Evolutionary conservation across 2,113 vertebrate genomes (phyloP), one percentile per base, ranked within the genome.

Genomic region (Melanotaenia duboulayi): DNA sequence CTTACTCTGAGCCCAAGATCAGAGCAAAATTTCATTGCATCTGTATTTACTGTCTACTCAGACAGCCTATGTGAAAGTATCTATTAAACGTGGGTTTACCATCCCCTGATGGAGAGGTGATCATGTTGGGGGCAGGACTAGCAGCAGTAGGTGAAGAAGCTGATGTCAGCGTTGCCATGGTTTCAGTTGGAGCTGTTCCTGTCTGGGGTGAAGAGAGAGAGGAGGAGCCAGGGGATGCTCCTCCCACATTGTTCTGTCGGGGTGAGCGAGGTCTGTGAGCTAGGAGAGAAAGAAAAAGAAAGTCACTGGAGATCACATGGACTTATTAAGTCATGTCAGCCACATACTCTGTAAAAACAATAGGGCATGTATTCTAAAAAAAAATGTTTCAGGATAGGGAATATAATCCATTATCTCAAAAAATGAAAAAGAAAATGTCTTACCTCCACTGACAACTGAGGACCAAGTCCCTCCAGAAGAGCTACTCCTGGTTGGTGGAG

Each of bases 381-480:
- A 6, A 28, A 19, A 7, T 7, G 6, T 37, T 62, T 54, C 12
- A 23, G 40, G 57, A 71, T 9, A 28, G 23, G 11, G 2, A 19
- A 8, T 46, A 20, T 20, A 17, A 6, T 58, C 5, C 3, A 48
- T 28, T 28, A 28, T 28, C 28, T n/a, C n/a, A n/a, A 24, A 20
- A 46, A 52, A 17, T 46, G 2, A 11, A 1, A 65, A 2, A 44
- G 12, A 11, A 28, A 55, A 54, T 11, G 22, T 35, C 49, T 14
- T 94, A 99, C 97, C 97, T 94, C 98, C 98, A 70, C 96, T 99
- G 87, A 99, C 97, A 77, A 99, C 97, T 56, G 97, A 97, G 64
- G 97, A 99, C 97, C 97, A 99, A 3, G 97, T 98, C 87, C 97
- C 97, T 85, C 96, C 96, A 42, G 97, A 97, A 61, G 97, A 94